Percentiles rank a stretch among this genome's conserved stretches.
These are phyloP conservation scores for Lophochroa leadbeateri DNA, from an alignment of 2,113 vertebrate species.

Conservation along the genomic window DNA sequence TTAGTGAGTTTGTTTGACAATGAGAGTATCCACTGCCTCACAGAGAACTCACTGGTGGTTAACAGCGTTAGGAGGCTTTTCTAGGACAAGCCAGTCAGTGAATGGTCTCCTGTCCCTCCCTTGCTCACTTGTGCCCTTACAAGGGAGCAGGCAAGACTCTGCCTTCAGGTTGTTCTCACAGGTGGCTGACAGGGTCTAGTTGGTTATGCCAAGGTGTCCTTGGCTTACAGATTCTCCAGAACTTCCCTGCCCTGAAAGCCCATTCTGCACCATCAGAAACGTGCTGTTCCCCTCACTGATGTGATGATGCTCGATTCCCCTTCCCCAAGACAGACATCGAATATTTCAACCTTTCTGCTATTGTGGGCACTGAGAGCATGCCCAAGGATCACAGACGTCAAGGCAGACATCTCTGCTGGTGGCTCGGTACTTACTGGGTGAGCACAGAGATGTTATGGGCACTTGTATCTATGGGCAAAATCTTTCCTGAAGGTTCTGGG, in stretches of 20 bases:
- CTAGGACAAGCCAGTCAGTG: not conserved
- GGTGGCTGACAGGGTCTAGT: not conserved
- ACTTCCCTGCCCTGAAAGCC: not conserved
- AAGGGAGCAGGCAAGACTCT: not conserved
- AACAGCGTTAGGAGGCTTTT: not conserved
- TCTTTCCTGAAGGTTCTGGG: not conserved
- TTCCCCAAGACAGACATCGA: not conserved
- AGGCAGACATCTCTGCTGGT: not conserved
- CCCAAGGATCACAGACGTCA: not conserved
- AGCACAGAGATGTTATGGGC: not conserved
- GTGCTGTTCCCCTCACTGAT: not conserved
- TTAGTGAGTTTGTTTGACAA: not conserved
- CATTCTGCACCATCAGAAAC: not conserved
- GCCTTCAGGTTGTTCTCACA: not conserved
- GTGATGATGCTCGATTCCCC: fast-evolving
- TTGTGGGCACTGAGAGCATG: not conserved
- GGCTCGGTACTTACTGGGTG: not conserved
- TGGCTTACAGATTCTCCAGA: not conserved
- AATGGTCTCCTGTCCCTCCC: not conserved
- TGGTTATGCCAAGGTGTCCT: not conserved
- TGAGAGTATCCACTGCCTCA: not conserved
- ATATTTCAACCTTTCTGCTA: not conserved
- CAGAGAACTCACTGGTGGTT: not conserved
- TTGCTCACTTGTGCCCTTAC: not conserved
- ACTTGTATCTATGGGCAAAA: not conserved